Conservation (phyloP, 2,797 vertebrate genomes). For the Anguilla marmorata region DNA sequence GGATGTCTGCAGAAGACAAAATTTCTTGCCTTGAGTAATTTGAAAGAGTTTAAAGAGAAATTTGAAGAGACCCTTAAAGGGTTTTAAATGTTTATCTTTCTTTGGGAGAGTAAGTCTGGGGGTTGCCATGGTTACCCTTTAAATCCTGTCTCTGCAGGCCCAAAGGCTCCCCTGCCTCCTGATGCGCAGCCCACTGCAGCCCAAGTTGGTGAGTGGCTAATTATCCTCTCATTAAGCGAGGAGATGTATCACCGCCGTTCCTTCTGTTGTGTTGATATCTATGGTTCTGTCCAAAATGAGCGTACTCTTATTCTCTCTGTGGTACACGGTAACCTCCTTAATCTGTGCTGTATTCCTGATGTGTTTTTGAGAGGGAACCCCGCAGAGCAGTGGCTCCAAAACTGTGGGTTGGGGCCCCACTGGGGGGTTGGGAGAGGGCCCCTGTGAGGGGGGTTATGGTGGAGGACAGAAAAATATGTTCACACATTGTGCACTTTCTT, state of each 20-base stretch:
- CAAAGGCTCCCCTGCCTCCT: background rate
- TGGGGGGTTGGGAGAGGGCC: no score
- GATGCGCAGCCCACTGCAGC: background rate
- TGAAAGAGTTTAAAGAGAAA: background rate
- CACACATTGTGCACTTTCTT: no score
- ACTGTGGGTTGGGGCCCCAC: no score
- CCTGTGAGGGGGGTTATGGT: no score
- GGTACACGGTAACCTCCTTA: no score
- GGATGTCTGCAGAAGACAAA: background rate
- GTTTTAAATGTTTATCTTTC: background rate
- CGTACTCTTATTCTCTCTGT: no score
- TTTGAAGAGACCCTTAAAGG: background rate
- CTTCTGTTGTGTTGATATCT: no score
- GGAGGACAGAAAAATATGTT: no score
- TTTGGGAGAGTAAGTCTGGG: background rate
- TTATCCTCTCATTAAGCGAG: background rate
- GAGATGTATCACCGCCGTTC: background rate
- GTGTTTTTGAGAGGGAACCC: no score
- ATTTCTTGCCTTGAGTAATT: background rate
- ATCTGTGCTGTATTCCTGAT: no score
- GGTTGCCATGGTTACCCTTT: background rate
- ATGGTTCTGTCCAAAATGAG: no score
- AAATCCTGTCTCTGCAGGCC: background rate
- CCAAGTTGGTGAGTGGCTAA: background rate
- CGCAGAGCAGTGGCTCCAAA: no score